Evolutionary conservation across 2,113 vertebrate species (phyloP).

Genomic region (Tauraco erythrolophus): DNA sequence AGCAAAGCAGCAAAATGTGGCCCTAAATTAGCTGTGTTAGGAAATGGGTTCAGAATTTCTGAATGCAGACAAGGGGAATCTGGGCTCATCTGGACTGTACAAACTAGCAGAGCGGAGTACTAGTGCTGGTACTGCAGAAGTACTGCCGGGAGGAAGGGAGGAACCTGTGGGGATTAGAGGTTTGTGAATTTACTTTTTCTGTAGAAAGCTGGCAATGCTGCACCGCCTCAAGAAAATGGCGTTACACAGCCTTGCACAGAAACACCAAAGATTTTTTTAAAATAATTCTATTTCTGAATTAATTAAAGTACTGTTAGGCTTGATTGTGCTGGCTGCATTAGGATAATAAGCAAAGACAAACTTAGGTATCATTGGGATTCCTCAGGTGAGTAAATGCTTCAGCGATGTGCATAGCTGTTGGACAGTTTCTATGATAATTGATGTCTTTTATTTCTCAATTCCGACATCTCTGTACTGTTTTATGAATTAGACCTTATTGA

Average conservation of each 20-base stretch:
- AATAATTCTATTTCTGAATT: neutral
- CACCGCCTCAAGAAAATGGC: neutral
- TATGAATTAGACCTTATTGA: constrained; percentile 73
- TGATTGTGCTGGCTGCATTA: neutral
- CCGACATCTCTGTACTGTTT: constrained; percentile 39
- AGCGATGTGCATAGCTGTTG: neutral
- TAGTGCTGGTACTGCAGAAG: neutral
- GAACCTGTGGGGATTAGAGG: neutral
- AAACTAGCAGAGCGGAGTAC: neutral
- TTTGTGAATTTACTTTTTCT: neutral
- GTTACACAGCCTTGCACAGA: neutral
- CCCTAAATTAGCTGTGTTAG: neutral
- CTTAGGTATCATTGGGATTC: neutral
- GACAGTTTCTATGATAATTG: neutral
- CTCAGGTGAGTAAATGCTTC: neutral
- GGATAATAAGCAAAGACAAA: neutral
- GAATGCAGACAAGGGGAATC: neutral
- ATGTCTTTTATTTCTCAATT: constrained; percentile 35
- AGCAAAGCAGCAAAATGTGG: neutral
- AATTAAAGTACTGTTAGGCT: neutral
- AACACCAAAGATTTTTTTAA: neutral
- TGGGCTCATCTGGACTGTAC: neutral
- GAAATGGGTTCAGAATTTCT: neutral
- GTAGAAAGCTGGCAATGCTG: neutral
- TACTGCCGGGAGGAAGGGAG: accelerated